Percentiles rank a stretch among this genome's conserved stretches.
Conservation (phyloP, 2,797 vertebrate species). For the Spinibarbus caldwelli region DNA sequence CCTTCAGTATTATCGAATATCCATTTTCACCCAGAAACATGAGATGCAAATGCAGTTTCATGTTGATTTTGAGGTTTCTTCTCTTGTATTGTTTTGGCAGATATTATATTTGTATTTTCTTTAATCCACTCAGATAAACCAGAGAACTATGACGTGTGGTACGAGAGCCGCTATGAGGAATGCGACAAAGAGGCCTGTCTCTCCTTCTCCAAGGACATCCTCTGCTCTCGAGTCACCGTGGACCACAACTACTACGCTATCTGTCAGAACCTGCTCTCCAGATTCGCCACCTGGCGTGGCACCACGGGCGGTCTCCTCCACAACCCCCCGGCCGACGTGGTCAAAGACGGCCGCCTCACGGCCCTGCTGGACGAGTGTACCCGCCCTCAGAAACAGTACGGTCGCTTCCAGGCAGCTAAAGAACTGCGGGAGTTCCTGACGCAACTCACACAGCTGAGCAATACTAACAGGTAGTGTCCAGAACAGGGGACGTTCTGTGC, state of each 20-base stretch:
- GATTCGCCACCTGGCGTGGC: constrained; percentile 94
- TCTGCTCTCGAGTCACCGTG: constrained; percentile 94
- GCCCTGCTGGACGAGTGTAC: constrained; percentile 96
- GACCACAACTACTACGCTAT: constrained; percentile 99
- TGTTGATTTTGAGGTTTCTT: background rate
- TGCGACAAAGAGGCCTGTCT: constrained; percentile 98
- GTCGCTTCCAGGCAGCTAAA: constrained; percentile 93
- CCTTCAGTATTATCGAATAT: background rate
- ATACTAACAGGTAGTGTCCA: constrained; percentile 57
- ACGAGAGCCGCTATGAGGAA: constrained; percentile 97
- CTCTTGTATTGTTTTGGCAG: background rate
- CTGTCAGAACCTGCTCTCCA: constrained; percentile 97
- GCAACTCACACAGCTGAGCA: constrained; percentile 75
- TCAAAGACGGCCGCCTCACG: constrained; percentile 90
- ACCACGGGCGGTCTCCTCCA: constrained; percentile 96
- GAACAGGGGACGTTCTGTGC: background rate
- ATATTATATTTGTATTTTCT: background rate
- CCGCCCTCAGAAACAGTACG: constrained; percentile 91
- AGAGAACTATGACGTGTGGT: constrained; percentile 97
- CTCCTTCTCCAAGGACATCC: constrained; percentile 97
- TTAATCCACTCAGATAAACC: constrained; percentile 87
- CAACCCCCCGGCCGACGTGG: constrained; percentile 89
- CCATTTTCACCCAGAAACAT: background rate
- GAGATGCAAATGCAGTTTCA: background rate
- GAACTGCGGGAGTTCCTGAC: constrained; percentile 94